A percentile compares a stretch with the other conserved stretches of the same genome.
Conservation (phyloP, 2,797 vertebrate species). For the Aldrovandia affinis region DNA sequence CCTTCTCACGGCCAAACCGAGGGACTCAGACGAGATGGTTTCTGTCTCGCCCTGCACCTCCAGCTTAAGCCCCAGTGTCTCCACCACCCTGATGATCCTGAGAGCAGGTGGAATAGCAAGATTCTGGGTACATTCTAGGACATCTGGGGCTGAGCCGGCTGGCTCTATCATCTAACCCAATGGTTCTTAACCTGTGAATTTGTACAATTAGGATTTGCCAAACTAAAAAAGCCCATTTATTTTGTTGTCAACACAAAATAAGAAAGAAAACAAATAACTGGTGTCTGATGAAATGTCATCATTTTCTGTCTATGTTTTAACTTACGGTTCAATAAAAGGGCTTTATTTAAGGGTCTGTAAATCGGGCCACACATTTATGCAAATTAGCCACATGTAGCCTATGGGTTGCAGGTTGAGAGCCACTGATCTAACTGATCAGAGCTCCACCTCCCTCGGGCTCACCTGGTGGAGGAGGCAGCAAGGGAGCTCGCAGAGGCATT, state of each 20-base stretch:
- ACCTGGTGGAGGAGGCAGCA: slow-evolving; percentile 81
- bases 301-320: too few relatives aligned
- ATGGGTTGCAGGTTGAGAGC: slow-evolving; percentile 9
- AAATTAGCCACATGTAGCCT: slow-evolving; percentile 26
- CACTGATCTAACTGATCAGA: slow-evolving; percentile 25
- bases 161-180: too few relatives aligned
- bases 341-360: too few relatives aligned
- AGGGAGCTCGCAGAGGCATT: slow-evolving; percentile 61
- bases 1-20: slow-evolving; percentile 81
- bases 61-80: slow-evolving; percentile 81
- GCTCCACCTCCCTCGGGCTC: slow-evolving; percentile 16
- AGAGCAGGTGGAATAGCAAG: slow-evolving; percentile 28
- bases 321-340: too few relatives aligned
- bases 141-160: too few relatives aligned
- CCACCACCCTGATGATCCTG: slow-evolving; percentile 85
- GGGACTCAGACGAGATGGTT: slow-evolving; percentile 70
- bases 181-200: too few relatives aligned
- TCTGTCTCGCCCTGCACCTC: slow-evolving; percentile 63
- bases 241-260: too few relatives aligned
- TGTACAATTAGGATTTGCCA: too few relatives aligned
- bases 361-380: too few relatives aligned
- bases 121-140: not conserved
- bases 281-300: too few relatives aligned
- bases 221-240: too few relatives aligned
- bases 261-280: too few relatives aligned